Base-by-base conservation (phyloP, 2,797 vertebrate genomes). In the Hippocampus kuda region DNA sequence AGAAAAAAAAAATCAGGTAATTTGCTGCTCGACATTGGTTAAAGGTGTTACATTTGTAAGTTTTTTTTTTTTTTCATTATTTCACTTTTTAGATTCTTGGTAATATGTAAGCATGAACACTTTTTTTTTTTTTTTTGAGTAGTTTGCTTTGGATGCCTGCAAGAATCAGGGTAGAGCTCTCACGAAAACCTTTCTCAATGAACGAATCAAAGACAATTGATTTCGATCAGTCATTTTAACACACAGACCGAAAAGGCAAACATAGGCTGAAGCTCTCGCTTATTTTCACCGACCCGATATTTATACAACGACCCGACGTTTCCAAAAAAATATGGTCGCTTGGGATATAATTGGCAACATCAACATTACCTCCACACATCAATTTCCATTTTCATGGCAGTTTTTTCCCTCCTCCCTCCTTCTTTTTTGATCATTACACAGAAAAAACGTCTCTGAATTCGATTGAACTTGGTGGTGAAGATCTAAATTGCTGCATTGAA, bases 1-100 rank as follows among this genome's bases (percentile, higher is more conserved):
- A 90, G n/a, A 89, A 88, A 88, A 89, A 79, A 90, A 89, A 88
- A 88, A 89, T 86, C 87, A 90, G 90, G 88, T 91, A 87, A 90
- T 88, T 90, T 88, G 79, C 87, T 89, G 85, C 84, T 90, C 87
- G 89, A 87, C 87, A 89, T 85, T 89, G 86, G 87, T 89, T 91
- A 90, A 90, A 89, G 88, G 84, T 91, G 15, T 91, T 91, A 84
- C 85, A 89, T 91, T 91, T 90, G 85, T 85, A 87, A 90, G 85
- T 1, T 16, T 20, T 49, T 49, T 2, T 46, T 51, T 9, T 22
- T 54, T 13, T 24, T 38, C 34, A 38, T 7, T 24, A 10, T 2
- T 56, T 89, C 85, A 85, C 81, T 87, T 91, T 91, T 88, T 84
- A 87, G 86, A 83, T 84, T 87, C 83, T 85, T 88, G 75, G 84